Evolutionary conservation across 2,797 vertebrate genomes (phyloP), one percentile per base, ranked within the genome.

Genomic region (Malacoraja senta): DNA sequence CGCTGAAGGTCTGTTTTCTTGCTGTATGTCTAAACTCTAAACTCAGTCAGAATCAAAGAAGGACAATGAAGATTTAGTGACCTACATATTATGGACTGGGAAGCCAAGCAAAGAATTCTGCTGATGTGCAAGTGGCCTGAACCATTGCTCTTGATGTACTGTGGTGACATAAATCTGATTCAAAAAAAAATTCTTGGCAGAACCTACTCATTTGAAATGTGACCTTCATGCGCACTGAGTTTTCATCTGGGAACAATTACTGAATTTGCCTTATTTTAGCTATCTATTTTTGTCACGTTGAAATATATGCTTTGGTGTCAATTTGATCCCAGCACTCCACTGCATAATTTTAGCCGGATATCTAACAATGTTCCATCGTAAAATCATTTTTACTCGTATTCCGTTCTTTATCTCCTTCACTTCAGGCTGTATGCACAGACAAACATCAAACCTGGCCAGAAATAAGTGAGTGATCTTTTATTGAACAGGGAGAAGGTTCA

Each of bases 211-310:
- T 38, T 92, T 92, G 38, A 53, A 76, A 76, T 76, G 68, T 26
- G 38, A 53, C 90, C 90, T 74, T 44, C 8, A 35, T 44, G 15
- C 90, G 44, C 63, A 15, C 15, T 76, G 29, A 1, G 35, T 76
- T 76, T 71, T n/a, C 71, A 53, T 38, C 38, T 68, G 71, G 71
- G 71, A 58, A 76, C 38, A 76, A 76, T 58, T 53, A 92, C 19
- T 74, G 71, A 91, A 26, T 29, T 68, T n/a, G 26, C 71, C 90
- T 76, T 53, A 26, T n/a, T 72, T 71, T n/a, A 74, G 38, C 53
- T 92, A n/a, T n/a, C 90, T 92, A n/a, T 76, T 92, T 76, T 58
- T 13, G 90, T 72, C 29, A 76, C 76, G 71, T 74, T 92, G 13
- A 72, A 92, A 92, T 26, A 58, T n/a, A 24, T 53, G 29, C 90